Conservation (phyloP, 2,113 vertebrate species). For the Microtus ochrogaster region DNA sequence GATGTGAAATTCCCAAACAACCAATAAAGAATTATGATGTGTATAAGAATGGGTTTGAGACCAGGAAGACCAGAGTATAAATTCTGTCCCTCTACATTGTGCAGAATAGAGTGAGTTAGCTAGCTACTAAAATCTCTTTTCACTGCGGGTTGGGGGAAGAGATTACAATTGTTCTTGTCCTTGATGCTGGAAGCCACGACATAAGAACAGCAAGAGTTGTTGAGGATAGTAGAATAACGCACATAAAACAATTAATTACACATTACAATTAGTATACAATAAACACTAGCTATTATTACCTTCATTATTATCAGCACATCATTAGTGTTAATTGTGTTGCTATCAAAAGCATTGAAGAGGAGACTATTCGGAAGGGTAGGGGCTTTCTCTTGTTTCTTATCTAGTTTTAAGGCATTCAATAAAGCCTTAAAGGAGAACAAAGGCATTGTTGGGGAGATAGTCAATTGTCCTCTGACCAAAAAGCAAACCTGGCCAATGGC, state of each 20-base stretch:
- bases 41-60: neutral
- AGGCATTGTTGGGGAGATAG: neutral
- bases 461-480: neutral
- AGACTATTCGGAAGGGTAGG: slow-evolving; percentile 60
- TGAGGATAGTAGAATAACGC: neutral
- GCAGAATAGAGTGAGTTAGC: neutral
- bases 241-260: neutral
- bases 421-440: neutral
- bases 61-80: neutral
- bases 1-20: neutral
- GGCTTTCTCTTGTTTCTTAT: neutral
- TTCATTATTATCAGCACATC: neutral
- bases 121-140: neutral
- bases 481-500: neutral
- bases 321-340: neutral
- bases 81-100: neutral
- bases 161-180: neutral
- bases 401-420: neutral
- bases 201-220: neutral
- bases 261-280: neutral
- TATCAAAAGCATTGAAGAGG: neutral
- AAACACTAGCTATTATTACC: neutral
- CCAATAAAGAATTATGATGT: too few relatives aligned
- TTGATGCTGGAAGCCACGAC: too few relatives aligned
- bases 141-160: neutral